Evolutionary conservation across 2,888 invertebrate species (phyloP).

Genomic region (Meta bourneti): DNA sequence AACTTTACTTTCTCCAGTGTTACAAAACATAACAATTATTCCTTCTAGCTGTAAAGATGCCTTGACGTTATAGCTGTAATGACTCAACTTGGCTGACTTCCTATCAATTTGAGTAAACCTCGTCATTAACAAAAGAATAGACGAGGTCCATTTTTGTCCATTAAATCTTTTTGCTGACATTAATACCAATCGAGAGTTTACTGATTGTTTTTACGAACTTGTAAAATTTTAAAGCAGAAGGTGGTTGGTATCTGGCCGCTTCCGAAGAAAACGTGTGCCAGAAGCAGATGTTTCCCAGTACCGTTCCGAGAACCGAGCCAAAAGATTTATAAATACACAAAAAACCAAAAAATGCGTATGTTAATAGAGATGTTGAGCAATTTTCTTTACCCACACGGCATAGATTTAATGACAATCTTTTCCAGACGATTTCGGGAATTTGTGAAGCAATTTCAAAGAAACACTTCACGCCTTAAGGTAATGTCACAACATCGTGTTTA

Average conservation of each 20-base stretch:
- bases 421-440: constrained; percentile 18
- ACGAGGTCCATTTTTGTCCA: not conserved
- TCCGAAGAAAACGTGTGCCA: not conserved
- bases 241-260: not conserved
- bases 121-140: not conserved
- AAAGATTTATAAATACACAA: not conserved
- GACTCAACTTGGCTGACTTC: not conserved
- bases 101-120: not conserved
- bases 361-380: constrained; percentile 32
- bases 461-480: constrained; percentile 45
- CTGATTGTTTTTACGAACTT: not conserved
- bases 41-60: not conserved
- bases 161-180: not conserved
- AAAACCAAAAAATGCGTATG: not conserved
- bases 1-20: not conserved
- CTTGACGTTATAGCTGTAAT: too few relatives aligned
- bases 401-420: constrained; percentile 49
- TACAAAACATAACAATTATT: not conserved
- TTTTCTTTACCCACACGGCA: constrained; percentile 3
- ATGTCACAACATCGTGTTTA: constrained; percentile 21
- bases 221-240: not conserved
- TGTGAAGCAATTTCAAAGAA: constrained; percentile 41
- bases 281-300: not conserved
- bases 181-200: not conserved
- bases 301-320: not conserved